Evolutionary conservation across 2,888 invertebrate genomes (phyloP).

Genomic region (Diadromus collaris): DNA sequence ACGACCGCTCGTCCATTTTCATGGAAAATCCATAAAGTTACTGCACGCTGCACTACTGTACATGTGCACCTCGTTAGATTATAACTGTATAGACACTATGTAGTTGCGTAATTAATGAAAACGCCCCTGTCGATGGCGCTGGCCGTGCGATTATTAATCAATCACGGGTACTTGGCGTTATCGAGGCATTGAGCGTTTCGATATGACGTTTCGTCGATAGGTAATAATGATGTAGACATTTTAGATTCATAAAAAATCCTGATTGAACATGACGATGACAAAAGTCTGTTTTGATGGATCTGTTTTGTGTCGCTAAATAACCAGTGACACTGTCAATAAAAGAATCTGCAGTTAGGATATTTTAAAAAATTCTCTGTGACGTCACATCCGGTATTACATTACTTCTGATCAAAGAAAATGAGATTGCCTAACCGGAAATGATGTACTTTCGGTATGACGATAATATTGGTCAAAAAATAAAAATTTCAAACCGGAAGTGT

Average conservation of each 20-base stretch:
- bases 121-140: background rate
- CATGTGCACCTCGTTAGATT: background rate
- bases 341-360: background rate
- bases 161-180: background rate
- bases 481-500: slow-evolving; percentile 17
- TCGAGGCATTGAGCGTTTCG: background rate
- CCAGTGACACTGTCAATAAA: background rate
- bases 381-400: too few relatives aligned
- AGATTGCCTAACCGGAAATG: too few relatives aligned
- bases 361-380: too few relatives aligned
- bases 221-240: background rate
- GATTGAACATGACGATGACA: background rate
- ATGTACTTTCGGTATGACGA: too few relatives aligned
- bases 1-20: slow-evolving; percentile 32
- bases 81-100: background rate
- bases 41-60: background rate
- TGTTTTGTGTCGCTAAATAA: background rate
- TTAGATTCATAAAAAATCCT: background rate
- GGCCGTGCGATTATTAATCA: slow-evolving; percentile 18
- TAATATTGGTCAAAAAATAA: slow-evolving; percentile 11
- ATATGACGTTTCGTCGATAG: background rate
- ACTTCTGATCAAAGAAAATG: too few relatives aligned
- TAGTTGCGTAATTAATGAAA: slow-evolving; percentile 13
- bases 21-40: background rate
- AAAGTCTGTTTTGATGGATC: background rate